These are phyloP conservation scores for Drosophila auraria DNA, from an alignment of 1,140 invertebrate species.

Conservation along the genomic window DNA sequence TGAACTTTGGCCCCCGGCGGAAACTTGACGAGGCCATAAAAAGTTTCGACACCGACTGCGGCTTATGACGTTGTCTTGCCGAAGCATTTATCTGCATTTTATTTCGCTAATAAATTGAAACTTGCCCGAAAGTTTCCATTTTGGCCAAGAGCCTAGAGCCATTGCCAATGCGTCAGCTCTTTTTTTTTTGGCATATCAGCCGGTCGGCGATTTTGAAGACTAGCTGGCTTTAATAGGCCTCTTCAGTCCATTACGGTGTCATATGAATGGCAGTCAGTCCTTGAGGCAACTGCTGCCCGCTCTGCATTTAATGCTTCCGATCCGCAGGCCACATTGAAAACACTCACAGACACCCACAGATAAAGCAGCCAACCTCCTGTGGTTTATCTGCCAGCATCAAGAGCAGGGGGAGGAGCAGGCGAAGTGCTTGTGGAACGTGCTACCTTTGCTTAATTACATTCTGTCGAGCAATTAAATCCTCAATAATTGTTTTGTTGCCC, in stretches of 20 bases:
- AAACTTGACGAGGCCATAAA: constrained; percentile 72
- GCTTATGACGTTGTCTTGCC: constrained; percentile 61
- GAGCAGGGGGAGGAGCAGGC: not conserved
- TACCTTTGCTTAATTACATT: constrained; percentile 82
- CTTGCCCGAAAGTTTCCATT: constrained; percentile 68
- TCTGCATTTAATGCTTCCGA: constrained; percentile 52
- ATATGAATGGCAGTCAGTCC: constrained; percentile 11
- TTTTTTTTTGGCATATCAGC: constrained; percentile 21
- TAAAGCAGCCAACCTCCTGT: constrained; percentile 43
- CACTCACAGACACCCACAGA: constrained; percentile 1
- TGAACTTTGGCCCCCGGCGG: constrained; percentile 33
- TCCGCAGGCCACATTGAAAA: constrained; percentile 34
- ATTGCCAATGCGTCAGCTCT: constrained; percentile 42
- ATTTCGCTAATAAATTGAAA: constrained; percentile 83
- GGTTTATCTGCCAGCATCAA: constrained; percentile 60
- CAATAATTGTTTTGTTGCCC: constrained; percentile 81
- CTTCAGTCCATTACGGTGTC: constrained; percentile 30
- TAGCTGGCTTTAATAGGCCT: constrained; percentile 56
- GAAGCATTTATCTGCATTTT: constrained; percentile 78
- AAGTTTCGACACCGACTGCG: constrained; percentile 65
- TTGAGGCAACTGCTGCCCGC: constrained; percentile 22
- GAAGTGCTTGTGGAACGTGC: constrained; percentile 48
- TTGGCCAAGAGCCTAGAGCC: constrained; percentile 36
- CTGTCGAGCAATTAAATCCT: constrained; percentile 82
- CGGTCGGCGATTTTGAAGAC: constrained; percentile 21